phyloP scores from a whole-genome alignment of 1,140 invertebrate species.

The Trypoxylus dichotomus region DNA sequence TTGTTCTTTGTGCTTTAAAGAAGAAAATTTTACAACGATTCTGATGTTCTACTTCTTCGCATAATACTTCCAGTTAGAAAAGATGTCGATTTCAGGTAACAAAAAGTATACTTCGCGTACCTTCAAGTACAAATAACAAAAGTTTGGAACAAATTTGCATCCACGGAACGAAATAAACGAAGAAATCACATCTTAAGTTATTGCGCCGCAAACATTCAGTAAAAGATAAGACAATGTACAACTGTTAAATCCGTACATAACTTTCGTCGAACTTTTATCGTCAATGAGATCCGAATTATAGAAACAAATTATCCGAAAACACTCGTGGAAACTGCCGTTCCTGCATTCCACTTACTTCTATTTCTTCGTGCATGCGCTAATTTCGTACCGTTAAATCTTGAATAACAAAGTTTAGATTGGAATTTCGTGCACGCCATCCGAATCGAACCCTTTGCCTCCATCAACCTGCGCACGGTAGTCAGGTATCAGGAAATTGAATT shows the following conservation, averaged over 20 bases:
- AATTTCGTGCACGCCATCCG: conserved; percentile 11
- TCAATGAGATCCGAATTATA: conserved; percentile 7
- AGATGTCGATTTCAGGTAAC: too few relatives aligned
- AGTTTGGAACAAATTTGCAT: too few relatives aligned
- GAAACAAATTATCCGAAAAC: conserved; percentile 21
- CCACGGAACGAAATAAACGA: too few relatives aligned
- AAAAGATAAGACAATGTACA: conserved; percentile 4
- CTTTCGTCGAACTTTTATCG: conserved; percentile 4
- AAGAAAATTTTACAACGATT: too few relatives aligned
- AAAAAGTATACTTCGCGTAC: too few relatives aligned
- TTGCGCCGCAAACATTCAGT: not conserved
- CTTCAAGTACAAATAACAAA: too few relatives aligned
- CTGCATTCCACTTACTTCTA: conserved; percentile 16
- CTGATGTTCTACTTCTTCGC: too few relatives aligned
- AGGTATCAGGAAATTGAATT: conserved; percentile 31
- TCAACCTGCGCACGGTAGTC: conserved; percentile 1
- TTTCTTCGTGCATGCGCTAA: conserved; percentile 15
- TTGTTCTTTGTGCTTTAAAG: too few relatives aligned
- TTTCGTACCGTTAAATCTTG: conserved; percentile 16
- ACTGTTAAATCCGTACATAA: not conserved
- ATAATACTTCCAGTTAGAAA: too few relatives aligned
- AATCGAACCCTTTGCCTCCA: not conserved
- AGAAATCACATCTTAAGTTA: not conserved
- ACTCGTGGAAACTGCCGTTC: not conserved
- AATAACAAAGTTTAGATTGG: conserved; percentile 20